These are phyloP conservation scores for Bambusicola thoracicus DNA, from an alignment of 2,113 vertebrate species.

Conservation along the genomic window DNA sequence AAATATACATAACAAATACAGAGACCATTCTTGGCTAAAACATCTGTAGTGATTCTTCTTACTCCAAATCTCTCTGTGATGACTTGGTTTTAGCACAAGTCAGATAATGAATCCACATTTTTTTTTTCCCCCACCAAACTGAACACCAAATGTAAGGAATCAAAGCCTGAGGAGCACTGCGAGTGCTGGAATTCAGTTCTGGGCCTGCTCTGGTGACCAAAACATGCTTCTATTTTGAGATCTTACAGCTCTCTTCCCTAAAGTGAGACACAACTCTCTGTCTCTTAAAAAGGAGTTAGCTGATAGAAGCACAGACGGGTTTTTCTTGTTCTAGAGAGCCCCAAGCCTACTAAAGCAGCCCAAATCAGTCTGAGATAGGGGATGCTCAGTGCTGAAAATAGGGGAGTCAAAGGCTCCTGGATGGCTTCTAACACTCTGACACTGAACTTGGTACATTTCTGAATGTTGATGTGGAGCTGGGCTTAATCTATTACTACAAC, in stretches of 20 bases:
- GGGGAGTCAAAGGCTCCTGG: background rate
- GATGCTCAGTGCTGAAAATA: background rate
- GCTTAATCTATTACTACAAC: background rate
- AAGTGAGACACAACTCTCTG: background rate
- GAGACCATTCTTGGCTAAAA: background rate
- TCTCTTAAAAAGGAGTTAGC: background rate
- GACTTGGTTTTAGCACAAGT: background rate
- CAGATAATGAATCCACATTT: background rate
- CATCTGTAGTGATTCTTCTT: background rate
- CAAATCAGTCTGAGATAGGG: background rate
- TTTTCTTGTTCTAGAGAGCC: background rate
- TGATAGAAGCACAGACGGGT: background rate
- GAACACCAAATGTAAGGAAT: background rate
- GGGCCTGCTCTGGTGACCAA: background rate
- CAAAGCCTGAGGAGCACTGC: background rate
- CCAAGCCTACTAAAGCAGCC: background rate
- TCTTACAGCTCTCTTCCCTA: background rate
- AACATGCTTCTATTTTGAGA: background rate
- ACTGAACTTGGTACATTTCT: background rate
- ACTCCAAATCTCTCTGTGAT: background rate
- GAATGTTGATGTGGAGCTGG: background rate
- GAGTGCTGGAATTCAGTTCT: background rate
- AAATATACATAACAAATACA: background rate
- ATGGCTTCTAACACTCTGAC: background rate
- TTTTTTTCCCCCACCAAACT: background rate